phyloP scores from a whole-genome alignment of 2,113 vertebrate species.

The Pomatostomus ruficeps region DNA sequence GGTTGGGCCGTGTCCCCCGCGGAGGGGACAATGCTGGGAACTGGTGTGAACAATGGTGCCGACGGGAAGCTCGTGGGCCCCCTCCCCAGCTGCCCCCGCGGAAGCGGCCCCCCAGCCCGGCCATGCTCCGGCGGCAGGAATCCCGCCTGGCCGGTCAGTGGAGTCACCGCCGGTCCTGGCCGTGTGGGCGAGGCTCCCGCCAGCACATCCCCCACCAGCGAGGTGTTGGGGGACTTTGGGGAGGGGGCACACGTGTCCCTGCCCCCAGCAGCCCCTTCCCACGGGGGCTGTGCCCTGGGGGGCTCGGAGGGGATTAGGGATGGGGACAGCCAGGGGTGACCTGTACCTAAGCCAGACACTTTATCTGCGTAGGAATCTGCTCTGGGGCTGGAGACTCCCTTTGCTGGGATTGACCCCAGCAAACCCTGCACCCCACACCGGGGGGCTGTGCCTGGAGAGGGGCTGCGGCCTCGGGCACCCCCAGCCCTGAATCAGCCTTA shows the following conservation, averaged over 20 bases:
- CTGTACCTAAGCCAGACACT: not conserved
- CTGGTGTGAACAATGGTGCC: not conserved
- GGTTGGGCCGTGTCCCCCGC: rapidly evolving
- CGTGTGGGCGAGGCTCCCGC: not conserved
- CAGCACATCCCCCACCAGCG: not conserved
- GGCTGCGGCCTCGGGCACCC: not conserved
- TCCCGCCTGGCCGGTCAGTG: slow-evolving; percentile 42
- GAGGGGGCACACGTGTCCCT: not conserved
- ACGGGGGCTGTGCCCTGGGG: not conserved
- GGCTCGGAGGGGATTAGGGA: not conserved
- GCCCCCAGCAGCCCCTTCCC: not conserved
- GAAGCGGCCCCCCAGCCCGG: not conserved
- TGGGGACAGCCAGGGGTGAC: not conserved
- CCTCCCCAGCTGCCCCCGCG: not conserved
- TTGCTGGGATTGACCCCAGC: not conserved
- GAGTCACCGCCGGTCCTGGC: not conserved
- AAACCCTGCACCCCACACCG: rapidly evolving
- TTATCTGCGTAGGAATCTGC: not conserved
- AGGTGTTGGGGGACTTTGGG: not conserved
- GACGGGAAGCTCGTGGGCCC: not conserved
- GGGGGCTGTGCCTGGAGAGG: not conserved
- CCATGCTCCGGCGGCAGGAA: not conserved
- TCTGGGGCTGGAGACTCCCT: not conserved
- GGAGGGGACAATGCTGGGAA: slow-evolving; percentile 52
- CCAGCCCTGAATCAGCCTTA: not conserved